Conservation (phyloP, 2,888 invertebrate genomes). For the Rhamnusium bicolor region DNA sequence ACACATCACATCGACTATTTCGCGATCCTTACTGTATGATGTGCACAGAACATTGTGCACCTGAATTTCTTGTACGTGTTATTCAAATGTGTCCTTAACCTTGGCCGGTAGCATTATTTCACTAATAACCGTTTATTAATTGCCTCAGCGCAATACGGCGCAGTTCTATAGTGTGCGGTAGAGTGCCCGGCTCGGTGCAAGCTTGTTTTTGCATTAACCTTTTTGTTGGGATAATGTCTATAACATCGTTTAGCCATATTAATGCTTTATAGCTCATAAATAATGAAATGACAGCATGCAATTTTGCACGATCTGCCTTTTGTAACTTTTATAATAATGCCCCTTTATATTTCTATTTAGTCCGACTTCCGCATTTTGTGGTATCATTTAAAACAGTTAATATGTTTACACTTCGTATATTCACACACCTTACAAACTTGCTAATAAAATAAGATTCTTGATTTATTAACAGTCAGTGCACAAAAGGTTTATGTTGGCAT, state of each 20-base stretch:
- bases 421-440: conserved; percentile 26
- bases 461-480: conserved; percentile 5
- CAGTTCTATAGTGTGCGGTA: neutral
- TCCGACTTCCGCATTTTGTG: conserved; percentile 35
- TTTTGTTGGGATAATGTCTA: conserved; percentile 29
- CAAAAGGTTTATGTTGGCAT: conserved; percentile 11
- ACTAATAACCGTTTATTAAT: neutral
- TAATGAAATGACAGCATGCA: conserved; percentile 32
- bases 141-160: neutral
- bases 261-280: conserved; percentile 37
- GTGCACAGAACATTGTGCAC: neutral
- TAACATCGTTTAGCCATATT: conserved; percentile 35
- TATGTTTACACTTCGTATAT: conserved; percentile 39
- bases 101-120: neutral
- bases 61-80: neutral
- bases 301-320: conserved; percentile 33
- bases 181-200: neutral
- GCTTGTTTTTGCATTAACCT: conserved; percentile 11
- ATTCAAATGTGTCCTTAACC: neutral
- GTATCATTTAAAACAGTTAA: conserved; percentile 31
- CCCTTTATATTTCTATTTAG: conserved; percentile 32
- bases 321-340: conserved; percentile 24
- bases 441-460: conserved; percentile 5
- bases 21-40: too few relatives aligned
- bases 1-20: too few relatives aligned